Evolutionary conservation across 2,888 invertebrate genomes (phyloP), one percentile per base, ranked within the genome.

Genomic region (Sepiola atlantica): DNA sequence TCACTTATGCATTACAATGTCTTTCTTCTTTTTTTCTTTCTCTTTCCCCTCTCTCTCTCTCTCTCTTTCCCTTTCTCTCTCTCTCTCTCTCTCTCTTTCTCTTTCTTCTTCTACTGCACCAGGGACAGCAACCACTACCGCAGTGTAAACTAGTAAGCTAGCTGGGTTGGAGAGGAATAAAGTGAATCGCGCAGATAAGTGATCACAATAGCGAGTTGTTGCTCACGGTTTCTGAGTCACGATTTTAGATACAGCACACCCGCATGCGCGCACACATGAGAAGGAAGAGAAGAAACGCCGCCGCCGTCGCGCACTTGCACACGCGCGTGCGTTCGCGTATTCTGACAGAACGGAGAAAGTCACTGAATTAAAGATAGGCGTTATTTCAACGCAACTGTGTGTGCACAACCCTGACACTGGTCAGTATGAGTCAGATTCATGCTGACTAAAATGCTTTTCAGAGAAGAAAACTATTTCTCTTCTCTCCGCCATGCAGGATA

Each of bases 181-280:
- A 28, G 61, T 77, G 45, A 77, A 77, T 77, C 61, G 28, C 28
- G 28, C 28, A 77, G 61, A 77, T 77, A 61, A n/a, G 12, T 77
- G n/a, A 77, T 77, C n/a, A 77, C n/a, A 77, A n/a, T 16, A 77
- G 77, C 77, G n/a, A 77, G 92, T 45, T 92, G 55, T 92, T 54
- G 92, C 92, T 54, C 92, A 54, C 55, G 14, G 35, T 92, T 92
- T 92, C 92, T 92, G 45, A 54, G 35, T 92, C 45, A 92, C 45
- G 55, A 92, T n/a, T 55, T 45, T n/a, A 55, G n/a, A 54, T 35
- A 92, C 54, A 92, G 45, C 54, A 35, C 45, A 92, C 55, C 12
- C 55, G 92, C 45, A 45, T 92, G 92, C 77, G 14, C 77, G n/a
- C 14, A n/a, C 14, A n/a, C n/a, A 77, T 3, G 28, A 14, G 21